Percentiles rank a stretch among this genome's conserved stretches.
Conservation (phyloP, 2,888 invertebrate genomes). For the Timandra comae region DNA sequence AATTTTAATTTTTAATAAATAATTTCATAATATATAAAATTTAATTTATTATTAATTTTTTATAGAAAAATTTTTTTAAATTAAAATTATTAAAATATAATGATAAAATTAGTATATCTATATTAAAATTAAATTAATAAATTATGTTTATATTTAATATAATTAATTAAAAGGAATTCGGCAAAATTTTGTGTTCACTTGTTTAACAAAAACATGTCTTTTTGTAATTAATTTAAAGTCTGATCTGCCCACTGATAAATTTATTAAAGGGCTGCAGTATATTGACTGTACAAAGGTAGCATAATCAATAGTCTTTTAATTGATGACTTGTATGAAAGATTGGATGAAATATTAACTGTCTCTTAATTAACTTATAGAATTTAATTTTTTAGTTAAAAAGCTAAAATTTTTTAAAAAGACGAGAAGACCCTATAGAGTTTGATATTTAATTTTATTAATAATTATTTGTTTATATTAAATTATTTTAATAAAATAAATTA, state of each 20-base stretch:
- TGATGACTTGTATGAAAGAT: constrained; percentile 87
- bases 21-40: constrained; percentile 51
- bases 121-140: constrained; percentile 28
- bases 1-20: constrained; percentile 69
- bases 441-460: constrained; percentile 48
- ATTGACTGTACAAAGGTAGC: constrained; percentile 88
- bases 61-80: constrained; percentile 61
- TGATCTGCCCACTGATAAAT: constrained; percentile 83
- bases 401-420: constrained; percentile 81
- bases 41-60: constrained; percentile 57
- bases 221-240: constrained; percentile 79
- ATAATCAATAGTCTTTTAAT: constrained; percentile 87
- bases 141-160: constrained; percentile 34
- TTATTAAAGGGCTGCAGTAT: constrained; percentile 86
- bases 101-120: constrained; percentile 80
- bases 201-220: constrained; percentile 89
- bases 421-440: constrained; percentile 89
- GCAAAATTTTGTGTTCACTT: constrained; percentile 80
- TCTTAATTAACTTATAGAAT: constrained; percentile 52
- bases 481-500: constrained; percentile 45
- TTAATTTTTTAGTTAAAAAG: constrained; percentile 78
- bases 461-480: constrained; percentile 43
- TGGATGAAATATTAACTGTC: constrained; percentile 80
- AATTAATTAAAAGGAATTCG: constrained; percentile 78
- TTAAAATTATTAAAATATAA: constrained; percentile 60